Conservation (phyloP, 2,888 invertebrate species). For the Hofmannophila pseudospretella region DNA sequence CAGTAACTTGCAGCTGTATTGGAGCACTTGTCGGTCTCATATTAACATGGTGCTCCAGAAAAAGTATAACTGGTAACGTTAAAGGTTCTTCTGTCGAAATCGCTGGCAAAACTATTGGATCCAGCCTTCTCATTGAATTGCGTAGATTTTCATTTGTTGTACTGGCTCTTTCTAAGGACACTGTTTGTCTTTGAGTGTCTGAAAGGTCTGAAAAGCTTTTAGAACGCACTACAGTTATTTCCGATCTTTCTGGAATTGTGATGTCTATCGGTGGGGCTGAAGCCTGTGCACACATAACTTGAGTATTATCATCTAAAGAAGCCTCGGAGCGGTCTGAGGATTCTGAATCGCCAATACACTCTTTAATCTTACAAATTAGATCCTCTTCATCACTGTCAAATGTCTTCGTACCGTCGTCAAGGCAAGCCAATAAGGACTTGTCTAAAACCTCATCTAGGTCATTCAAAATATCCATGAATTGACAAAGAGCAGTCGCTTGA, state of each 20-base stretch:
- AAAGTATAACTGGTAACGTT: conserved; percentile 67
- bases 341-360: conserved; percentile 45
- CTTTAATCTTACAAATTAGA: conserved; percentile 66
- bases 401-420: conserved; percentile 53
- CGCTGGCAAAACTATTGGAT: conserved; percentile 65
- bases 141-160: conserved; percentile 54
- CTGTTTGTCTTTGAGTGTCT: conserved; percentile 38
- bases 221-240: conserved; percentile 44
- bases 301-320: conserved; percentile 59
- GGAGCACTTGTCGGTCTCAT: conserved; percentile 69
- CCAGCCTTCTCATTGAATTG: conserved; percentile 65
- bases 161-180: conserved; percentile 47
- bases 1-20: conserved; percentile 67
- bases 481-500: conserved; percentile 67
- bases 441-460: conserved; percentile 79
- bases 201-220: conserved; percentile 63
- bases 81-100: conserved; percentile 53
- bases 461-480: conserved; percentile 76
- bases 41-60: conserved; percentile 65
- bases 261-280: conserved; percentile 33
- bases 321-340: conserved; percentile 39
- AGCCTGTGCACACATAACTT: conserved; percentile 47
- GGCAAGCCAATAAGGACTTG: conserved; percentile 66
- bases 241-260: conserved; percentile 32
- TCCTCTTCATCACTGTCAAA: conserved; percentile 68